Percentiles rank a stretch among this genome's conserved stretches.
These are phyloP conservation scores for Drosophila kikkawai DNA, from an alignment of 1,140 invertebrate species.

Conservation along the genomic window DNA sequence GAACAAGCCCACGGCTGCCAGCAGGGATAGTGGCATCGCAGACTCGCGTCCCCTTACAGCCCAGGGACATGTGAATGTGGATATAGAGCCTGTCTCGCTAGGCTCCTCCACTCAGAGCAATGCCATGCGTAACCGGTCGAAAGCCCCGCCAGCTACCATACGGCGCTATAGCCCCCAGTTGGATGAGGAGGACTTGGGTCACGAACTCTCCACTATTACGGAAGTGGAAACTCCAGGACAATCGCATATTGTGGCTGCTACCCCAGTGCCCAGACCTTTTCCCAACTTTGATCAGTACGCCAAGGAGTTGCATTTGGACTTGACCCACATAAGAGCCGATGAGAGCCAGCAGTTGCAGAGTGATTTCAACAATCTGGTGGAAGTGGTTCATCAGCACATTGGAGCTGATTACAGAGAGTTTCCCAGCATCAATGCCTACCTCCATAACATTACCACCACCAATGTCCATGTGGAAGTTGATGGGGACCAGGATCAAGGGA, in stretches of 20 bases:
- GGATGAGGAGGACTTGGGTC: conserved; percentile 67
- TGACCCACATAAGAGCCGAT: conserved; percentile 52
- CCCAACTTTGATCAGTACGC: conserved; percentile 82
- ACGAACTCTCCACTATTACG: conserved; percentile 81
- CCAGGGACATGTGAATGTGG: conserved; percentile 46
- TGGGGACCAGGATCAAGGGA: conserved; percentile 12
- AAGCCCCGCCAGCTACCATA: conserved; percentile 66
- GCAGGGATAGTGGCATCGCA: conserved; percentile 80
- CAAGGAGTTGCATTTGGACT: conserved; percentile 60
- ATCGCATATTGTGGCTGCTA: conserved; percentile 59
- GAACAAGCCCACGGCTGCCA: conserved; percentile 69
- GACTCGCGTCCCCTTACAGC: conserved; percentile 75
- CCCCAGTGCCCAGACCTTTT: conserved; percentile 53
- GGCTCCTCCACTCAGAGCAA: conserved; percentile 26
- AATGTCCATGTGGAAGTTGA: conserved; percentile 9
- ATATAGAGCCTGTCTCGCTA: conserved; percentile 59
- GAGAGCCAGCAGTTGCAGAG: conserved; percentile 57
- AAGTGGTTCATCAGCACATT: conserved; percentile 28
- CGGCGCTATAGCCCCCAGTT: conserved; percentile 79
- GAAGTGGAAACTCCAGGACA: conserved; percentile 81
- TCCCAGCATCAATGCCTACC: conserved; percentile 68
- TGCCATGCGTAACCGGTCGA: conserved; percentile 27
- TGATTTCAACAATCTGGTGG: conserved; percentile 65
- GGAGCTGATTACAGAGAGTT: conserved; percentile 69
- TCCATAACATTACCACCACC: conserved; percentile 54